Evolutionary conservation across 2,888 invertebrate genomes (phyloP).

Genomic region (Trissolcus japonicus): DNA sequence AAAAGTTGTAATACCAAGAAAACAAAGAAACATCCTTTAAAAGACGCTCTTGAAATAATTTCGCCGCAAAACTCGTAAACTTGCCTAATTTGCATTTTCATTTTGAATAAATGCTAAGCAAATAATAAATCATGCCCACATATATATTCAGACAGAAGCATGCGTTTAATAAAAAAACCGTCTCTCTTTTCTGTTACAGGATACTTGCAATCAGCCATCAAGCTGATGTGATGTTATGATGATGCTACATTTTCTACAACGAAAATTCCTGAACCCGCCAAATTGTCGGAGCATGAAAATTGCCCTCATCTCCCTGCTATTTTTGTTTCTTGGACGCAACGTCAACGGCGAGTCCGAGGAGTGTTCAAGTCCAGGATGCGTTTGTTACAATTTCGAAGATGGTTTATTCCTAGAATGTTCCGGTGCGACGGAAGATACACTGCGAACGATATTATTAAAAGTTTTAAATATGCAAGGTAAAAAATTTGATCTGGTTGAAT

Average conservation of each 20-base stretch:
- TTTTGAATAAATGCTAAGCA: slow-evolving; percentile 1
- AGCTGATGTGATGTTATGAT: slow-evolving; percentile 66
- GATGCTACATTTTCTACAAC: slow-evolving; percentile 63
- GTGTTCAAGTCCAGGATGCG: slow-evolving; percentile 83
- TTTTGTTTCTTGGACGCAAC: slow-evolving; percentile 56
- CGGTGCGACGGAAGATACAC: slow-evolving; percentile 85
- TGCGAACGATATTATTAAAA: slow-evolving; percentile 85
- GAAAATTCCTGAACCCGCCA: slow-evolving; percentile 56
- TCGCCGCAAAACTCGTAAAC: slow-evolving; percentile 19
- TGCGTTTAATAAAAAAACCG: too few species aligned
- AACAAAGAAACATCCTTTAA: slow-evolving; percentile 35
- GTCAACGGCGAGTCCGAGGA: slow-evolving; percentile 66
- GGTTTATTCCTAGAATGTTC: slow-evolving; percentile 93
- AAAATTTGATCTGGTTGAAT: too few species aligned
- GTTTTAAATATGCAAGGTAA: slow-evolving; percentile 76
- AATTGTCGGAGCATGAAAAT: slow-evolving; percentile 58
- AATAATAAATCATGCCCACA: slow-evolving; percentile 3
- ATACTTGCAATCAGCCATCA: slow-evolving; percentile 3
- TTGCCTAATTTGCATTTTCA: not conserved
- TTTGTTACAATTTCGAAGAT: slow-evolving; percentile 94
- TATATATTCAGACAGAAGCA: not conserved
- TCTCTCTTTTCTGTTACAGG: not conserved
- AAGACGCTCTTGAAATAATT: slow-evolving; percentile 29
- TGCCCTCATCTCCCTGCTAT: slow-evolving; percentile 61
- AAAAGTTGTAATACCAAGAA: slow-evolving; percentile 36